These are phyloP conservation scores for Chelon auratus DNA, from an alignment of 2,797 vertebrate species.

Conservation along the genomic window DNA sequence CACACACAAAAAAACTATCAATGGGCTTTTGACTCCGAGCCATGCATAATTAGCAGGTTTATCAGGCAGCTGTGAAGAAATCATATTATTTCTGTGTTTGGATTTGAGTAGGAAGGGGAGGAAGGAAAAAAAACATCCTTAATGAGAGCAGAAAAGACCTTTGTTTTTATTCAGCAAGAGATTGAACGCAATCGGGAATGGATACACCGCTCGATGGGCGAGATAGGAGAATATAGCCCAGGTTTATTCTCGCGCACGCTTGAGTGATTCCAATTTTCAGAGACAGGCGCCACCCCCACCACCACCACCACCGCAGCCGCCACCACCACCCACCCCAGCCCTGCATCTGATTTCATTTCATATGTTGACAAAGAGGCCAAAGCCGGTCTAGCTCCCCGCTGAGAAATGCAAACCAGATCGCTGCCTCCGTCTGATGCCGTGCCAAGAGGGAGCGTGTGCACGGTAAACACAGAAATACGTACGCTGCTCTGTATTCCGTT, in stretches of 20 bases:
- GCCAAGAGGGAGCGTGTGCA: conserved; percentile 36
- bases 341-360: conserved; percentile 71
- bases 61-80: conserved; percentile 76
- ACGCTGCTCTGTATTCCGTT: conserved; percentile 20
- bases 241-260: conserved; percentile 64
- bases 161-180: conserved; percentile 63
- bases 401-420: conserved; percentile 65
- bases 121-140: conserved; percentile 25
- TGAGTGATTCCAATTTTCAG: conserved; percentile 68
- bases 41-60: conserved; percentile 75
- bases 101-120: conserved; percentile 49
- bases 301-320: too few relatives aligned
- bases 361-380: conserved; percentile 69
- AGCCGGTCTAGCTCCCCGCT: conserved; percentile 49
- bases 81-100: conserved; percentile 67
- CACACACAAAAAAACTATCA: conserved; percentile 42
- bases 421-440: conserved; percentile 25
- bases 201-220: conserved; percentile 56
- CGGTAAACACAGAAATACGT: conserved; percentile 49
- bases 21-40: conserved; percentile 61
- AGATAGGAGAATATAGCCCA: conserved; percentile 60
- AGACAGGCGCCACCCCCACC: conserved; percentile 36
- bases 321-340: not conserved
- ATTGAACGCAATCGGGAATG: conserved; percentile 58
- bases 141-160: conserved; percentile 64